A percentile compares a stretch with the other conserved stretches of the same genome.
Conservation (phyloP, 1,140 invertebrate species). For the Drosophila lacertosa region DNA sequence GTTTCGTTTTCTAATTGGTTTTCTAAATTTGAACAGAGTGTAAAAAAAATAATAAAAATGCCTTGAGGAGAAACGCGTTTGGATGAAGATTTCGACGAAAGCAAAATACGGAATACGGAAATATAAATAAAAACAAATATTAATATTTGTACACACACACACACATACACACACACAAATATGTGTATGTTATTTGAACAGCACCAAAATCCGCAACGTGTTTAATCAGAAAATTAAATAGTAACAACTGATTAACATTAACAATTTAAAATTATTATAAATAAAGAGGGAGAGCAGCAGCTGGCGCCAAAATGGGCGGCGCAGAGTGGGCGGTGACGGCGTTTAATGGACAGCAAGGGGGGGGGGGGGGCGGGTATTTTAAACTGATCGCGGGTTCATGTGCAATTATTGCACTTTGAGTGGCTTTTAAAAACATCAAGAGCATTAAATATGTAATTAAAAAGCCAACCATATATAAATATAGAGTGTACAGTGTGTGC, state of each 20-base stretch:
- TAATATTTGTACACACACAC: not conserved
- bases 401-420: constrained; percentile 52
- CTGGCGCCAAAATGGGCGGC: constrained; percentile 8
- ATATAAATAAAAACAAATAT: constrained; percentile 13
- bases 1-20: constrained; percentile 10
- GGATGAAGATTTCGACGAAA: constrained; percentile 8
- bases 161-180: not conserved
- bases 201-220: constrained; percentile 4
- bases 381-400: constrained; percentile 44
- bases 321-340: not conserved
- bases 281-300: constrained; percentile 20
- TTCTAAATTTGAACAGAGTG: constrained; percentile 6
- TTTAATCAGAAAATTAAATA: constrained; percentile 34
- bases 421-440: constrained; percentile 40
- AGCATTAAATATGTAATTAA: constrained; percentile 48
- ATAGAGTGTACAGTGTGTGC: not conserved
- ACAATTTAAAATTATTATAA: constrained; percentile 28
- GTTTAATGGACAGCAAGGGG: not conserved
- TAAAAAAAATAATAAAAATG: constrained; percentile 18
- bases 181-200: constrained; percentile 20
- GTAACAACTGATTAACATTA: constrained; percentile 32
- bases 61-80: constrained; percentile 26
- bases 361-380: not conserved
- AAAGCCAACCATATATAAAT: constrained; percentile 30
- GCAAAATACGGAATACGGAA: constrained; percentile 34